Conservation (phyloP, 2,797 vertebrate species). For the Phalanger gymnotis region DNA sequence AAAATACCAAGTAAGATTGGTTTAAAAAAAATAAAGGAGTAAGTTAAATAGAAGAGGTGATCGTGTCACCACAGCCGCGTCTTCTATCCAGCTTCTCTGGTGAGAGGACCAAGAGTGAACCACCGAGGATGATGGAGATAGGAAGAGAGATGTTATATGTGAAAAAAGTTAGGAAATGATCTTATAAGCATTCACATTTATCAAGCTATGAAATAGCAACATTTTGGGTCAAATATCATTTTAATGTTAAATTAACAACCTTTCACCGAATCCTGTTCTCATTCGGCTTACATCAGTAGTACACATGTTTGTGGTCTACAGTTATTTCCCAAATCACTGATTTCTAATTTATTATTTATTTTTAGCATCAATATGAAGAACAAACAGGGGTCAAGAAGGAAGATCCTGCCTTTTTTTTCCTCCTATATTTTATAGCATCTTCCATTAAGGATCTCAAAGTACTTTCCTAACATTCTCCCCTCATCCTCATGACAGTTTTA, state of each 20-base stretch:
- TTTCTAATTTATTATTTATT: slow-evolving; percentile 1
- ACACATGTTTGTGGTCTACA: neutral
- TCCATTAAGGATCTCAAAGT: slow-evolving; percentile 45
- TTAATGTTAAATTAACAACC: slow-evolving; percentile 55
- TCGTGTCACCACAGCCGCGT: neutral
- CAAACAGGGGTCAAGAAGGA: neutral
- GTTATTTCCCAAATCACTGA: neutral
- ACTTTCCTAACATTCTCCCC: slow-evolving; percentile 6
- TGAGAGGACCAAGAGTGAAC: neutral
- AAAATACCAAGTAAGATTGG: too few species aligned
- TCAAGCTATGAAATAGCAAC: neutral
- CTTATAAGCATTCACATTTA: slow-evolving; percentile 34
- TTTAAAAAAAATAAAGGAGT: too few species aligned
- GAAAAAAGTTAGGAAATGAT: neutral
- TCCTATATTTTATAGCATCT: slow-evolving; percentile 36
- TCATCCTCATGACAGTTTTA: slow-evolving; percentile 14
- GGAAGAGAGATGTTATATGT: neutral
- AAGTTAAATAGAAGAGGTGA: neutral
- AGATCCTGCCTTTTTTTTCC: slow-evolving; percentile 25
- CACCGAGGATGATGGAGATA: neutral
- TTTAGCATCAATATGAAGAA: slow-evolving; percentile 30
- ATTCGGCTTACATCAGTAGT: slow-evolving; percentile 35
- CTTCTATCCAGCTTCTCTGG: neutral
- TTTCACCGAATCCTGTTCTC: slow-evolving; percentile 37
- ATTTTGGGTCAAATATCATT: slow-evolving; percentile 50